A percentile compares a stretch with the other conserved stretches of the same genome.
These are phyloP conservation scores for Dasyurus viverrinus DNA, from an alignment of 2,113 vertebrate species.

Conservation along the genomic window DNA sequence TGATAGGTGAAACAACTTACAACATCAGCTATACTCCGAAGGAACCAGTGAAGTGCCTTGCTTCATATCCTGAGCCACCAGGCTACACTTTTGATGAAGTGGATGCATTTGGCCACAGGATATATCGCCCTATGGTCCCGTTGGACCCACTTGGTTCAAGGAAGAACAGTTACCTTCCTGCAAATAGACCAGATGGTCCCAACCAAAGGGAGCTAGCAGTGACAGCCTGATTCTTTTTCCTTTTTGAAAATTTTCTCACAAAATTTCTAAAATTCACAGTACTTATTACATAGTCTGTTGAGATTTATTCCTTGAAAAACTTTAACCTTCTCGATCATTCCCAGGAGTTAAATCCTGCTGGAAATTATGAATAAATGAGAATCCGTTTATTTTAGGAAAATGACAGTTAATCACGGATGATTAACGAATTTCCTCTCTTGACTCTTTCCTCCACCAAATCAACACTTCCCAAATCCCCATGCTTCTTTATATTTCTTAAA, in stretches of 20 bases:
- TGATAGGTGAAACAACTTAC: conserved; percentile 68
- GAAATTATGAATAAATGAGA: conserved; percentile 66
- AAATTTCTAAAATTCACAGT: conserved; percentile 50
- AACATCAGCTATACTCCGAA: conserved; percentile 75
- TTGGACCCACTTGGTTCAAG: neutral
- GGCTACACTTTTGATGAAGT: conserved; percentile 70
- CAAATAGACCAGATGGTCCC: conserved; percentile 1
- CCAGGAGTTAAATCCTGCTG: conserved; percentile 16
- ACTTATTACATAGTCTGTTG: conserved; percentile 54
- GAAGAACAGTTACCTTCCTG: conserved; percentile 13
- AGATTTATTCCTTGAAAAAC: conserved; percentile 60
- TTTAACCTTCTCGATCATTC: conserved; percentile 36
- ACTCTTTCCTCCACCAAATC: no score
- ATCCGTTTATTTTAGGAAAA: conserved; percentile 60
- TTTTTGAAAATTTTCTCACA: conserved; percentile 25
- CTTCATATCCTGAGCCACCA: conserved; percentile 69
- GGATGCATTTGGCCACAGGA: conserved; percentile 68
- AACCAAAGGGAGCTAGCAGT: conserved; percentile 59
- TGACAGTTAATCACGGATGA: conserved; percentile 8
- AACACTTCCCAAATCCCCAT: neutral
- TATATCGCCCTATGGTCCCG: conserved; percentile 67
- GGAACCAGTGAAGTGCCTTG: conserved; percentile 62
- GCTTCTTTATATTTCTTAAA: conserved; percentile 28
- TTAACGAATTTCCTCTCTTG: neutral
- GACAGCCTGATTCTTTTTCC: conserved; percentile 55